A percentile compares a stretch with the other conserved stretches of the same genome.
Evolutionary conservation across 2,797 vertebrate genomes (phyloP).

Genomic region (Cyprinella venusta): DNA sequence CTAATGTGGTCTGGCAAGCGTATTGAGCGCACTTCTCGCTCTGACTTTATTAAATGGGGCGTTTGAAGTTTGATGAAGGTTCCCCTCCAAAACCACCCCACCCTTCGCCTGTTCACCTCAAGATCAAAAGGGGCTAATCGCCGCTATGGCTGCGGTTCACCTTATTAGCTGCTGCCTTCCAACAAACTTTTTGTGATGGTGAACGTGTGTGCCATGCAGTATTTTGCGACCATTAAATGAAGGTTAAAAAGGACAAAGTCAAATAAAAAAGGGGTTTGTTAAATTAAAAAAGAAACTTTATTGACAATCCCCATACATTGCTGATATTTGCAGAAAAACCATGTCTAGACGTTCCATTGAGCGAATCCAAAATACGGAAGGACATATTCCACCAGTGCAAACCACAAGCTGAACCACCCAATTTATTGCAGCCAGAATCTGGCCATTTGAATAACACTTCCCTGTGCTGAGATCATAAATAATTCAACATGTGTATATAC

Average conservation of each 20-base stretch:
- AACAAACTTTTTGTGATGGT: slow-evolving; percentile 56
- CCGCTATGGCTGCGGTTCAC: slow-evolving; percentile 56
- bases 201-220: slow-evolving; percentile 55
- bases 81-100: slow-evolving; percentile 50
- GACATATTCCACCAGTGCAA: slow-evolving; percentile 15
- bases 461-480: slow-evolving; percentile 28
- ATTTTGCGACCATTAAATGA: slow-evolving; percentile 61
- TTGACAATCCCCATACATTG: slow-evolving; percentile 67
- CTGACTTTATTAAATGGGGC: slow-evolving; percentile 57
- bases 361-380: slow-evolving; percentile 4
- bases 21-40: slow-evolving; percentile 42
- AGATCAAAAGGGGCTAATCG: slow-evolving; percentile 74
- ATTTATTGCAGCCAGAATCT: slow-evolving; percentile 26
- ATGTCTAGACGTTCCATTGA: slow-evolving; percentile 68
- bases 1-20: slow-evolving; percentile 63
- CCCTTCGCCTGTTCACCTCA: slow-evolving; percentile 58
- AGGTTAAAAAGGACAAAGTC: slow-evolving; percentile 54
- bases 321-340: slow-evolving; percentile 63
- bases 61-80: slow-evolving; percentile 64
- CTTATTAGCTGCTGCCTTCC: slow-evolving; percentile 60
- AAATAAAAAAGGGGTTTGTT: slow-evolving; percentile 24
- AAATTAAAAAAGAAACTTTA: slow-evolving; percentile 64
- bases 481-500: slow-evolving; percentile 22
- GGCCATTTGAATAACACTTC: slow-evolving; percentile 29
- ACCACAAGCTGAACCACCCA: slow-evolving; percentile 30